Evolutionary conservation across 2,113 vertebrate genomes (phyloP), one percentile per base, ranked within the genome.

Genomic region (Grammomys dolichurus): DNA sequence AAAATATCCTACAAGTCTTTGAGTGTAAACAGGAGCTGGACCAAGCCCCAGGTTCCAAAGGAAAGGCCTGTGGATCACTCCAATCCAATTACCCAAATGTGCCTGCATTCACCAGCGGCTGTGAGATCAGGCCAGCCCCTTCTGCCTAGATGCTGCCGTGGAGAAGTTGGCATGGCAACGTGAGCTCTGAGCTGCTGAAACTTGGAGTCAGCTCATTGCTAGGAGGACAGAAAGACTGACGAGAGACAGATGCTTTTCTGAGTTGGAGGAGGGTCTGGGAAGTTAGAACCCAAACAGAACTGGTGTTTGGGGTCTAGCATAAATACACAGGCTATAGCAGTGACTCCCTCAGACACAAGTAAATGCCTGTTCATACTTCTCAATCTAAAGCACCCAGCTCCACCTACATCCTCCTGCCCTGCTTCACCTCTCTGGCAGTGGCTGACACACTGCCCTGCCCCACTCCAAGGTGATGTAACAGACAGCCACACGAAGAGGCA

Each of bases 121-220:
- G 91, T 22, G 51, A 95, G 92, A 78, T 97, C 0, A 63, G 89
- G 97, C 96, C 96, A 77, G 98, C 98, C 97, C 95, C 84, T 85
- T 97, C 98, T 98, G 91, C 96, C 95, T 92, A 95, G 96, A 93
- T 97, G 92, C 96, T 95, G 91, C 95, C 26, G 48, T 86, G 93
- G 94, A 98, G 95, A 87, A 22, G 98, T 98, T 99, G 98, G 96
- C 98, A 98, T 98, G 97, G 98, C 97, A 98, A 99, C 98, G 1
- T 81, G 97, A 95, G 96, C 97, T 97, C 96, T 43, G 81, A 87
- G 84, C 97, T 97, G 91, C 94, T 78, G 89, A 97, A 96, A 97
- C 89, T 96, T 85, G 88, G 92, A 93, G 51, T 96, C 93, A 95
- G 86, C 97, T 97, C 88, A 13, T 95, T 91, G 58, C 91, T 95